Conservation (phyloP, 2,797 vertebrate genomes). For the Anabas testudineus region DNA sequence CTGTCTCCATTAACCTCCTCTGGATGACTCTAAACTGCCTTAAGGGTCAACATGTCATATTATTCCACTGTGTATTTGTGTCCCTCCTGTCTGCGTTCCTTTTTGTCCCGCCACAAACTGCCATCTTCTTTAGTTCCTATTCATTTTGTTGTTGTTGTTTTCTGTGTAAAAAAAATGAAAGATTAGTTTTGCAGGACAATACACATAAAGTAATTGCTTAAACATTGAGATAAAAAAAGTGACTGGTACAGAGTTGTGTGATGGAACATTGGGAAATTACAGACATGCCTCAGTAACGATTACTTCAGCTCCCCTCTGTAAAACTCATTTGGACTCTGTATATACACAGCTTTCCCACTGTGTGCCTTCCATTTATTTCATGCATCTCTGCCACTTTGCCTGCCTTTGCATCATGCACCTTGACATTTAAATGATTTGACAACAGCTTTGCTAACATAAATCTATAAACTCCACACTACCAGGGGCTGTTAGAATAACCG, state of each 20-base stretch:
- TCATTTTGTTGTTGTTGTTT: neutral
- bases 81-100: neutral
- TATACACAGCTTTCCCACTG: slow-evolving; percentile 20
- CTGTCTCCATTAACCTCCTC: neutral
- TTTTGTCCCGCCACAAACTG: neutral
- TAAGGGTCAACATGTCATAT: slow-evolving; percentile 1
- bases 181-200: slow-evolving; percentile 25
- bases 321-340: slow-evolving; percentile 43
- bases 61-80: neutral
- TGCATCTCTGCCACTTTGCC: slow-evolving; percentile 11
- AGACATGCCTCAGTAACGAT: slow-evolving; percentile 43
- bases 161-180: slow-evolving; percentile 9
- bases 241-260: neutral
- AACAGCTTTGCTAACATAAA: slow-evolving; percentile 21
- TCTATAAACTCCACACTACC: slow-evolving; percentile 29
- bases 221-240: neutral
- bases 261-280: slow-evolving; percentile 27
- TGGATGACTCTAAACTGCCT: neutral
- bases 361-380: slow-evolving; percentile 28
- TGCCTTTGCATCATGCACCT: slow-evolving; percentile 42
- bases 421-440: slow-evolving; percentile 39
- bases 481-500: slow-evolving; percentile 22
- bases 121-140: neutral
- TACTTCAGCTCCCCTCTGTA: slow-evolving; percentile 29
- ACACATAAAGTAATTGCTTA: neutral